Evolutionary conservation across 2,797 vertebrate genomes (phyloP).

Genomic region (Schizopygopsis pylzovi): DNA sequence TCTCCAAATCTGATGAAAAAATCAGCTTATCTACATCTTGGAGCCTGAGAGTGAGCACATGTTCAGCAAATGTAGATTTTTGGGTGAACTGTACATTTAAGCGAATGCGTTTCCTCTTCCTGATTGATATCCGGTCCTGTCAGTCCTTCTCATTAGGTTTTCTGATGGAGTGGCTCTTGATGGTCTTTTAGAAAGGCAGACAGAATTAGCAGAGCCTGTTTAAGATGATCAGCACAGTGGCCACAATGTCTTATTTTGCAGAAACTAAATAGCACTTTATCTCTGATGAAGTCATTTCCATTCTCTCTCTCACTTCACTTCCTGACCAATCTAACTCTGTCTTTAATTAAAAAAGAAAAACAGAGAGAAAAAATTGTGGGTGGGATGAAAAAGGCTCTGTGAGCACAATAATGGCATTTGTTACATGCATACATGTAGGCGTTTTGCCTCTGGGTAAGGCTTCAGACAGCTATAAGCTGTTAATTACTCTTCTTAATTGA

Average conservation of each 20-base stretch:
- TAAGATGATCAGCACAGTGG: conserved; percentile 50
- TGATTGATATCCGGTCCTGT: background rate
- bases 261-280: conserved; percentile 16
- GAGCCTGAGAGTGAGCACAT: background rate
- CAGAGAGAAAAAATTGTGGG: background rate
- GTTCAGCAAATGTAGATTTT: background rate
- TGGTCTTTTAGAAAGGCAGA: conserved; percentile 3
- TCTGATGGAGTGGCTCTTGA: conserved; percentile 14
- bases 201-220: conserved; percentile 35
- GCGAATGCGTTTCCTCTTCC: background rate
- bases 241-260: background rate
- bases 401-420: conserved; percentile 46
- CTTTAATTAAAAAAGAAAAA: background rate
- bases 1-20: background rate
- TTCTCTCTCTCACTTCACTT: conserved; percentile 6
- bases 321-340: background rate
- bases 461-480: background rate
- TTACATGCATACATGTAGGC: conserved; percentile 59
- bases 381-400: conserved; percentile 10
- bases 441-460: conserved; percentile 22
- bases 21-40: background rate
- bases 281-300: conserved; percentile 10
- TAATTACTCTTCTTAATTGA: background rate
- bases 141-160: background rate
- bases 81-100: background rate